Evolutionary conservation across 1,140 invertebrate genomes (phyloP).

Genomic region (Paralvinella palmiformis): DNA sequence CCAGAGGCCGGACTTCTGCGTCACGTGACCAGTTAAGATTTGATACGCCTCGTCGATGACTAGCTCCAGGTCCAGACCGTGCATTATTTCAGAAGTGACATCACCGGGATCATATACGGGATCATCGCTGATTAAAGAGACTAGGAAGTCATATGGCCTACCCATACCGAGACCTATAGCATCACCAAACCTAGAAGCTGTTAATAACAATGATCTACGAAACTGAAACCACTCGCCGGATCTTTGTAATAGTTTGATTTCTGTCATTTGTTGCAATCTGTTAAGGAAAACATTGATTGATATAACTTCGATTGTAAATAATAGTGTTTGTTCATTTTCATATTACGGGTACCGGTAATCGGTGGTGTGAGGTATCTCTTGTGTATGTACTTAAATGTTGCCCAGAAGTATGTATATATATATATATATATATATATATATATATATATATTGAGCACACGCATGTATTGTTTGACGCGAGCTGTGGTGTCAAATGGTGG

Average conservation of each 20-base stretch:
- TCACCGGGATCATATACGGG: conserved; percentile 13
- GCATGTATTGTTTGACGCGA: too few species aligned
- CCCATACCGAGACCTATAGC: conserved; percentile 31
- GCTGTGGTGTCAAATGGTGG: too few species aligned
- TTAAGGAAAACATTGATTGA: too few species aligned
- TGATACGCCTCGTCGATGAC: conserved; percentile 29
- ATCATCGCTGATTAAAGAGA: conserved; percentile 24
- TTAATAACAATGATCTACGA: conserved; percentile 24
- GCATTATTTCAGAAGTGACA: not conserved
- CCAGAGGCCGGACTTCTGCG: conserved; percentile 28
- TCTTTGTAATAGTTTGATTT: conserved; percentile 30
- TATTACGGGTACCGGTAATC: too few species aligned
- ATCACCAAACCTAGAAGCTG: conserved; percentile 33
- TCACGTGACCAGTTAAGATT: conserved; percentile 18
- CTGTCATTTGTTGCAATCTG: too few species aligned
- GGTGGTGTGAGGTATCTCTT: too few species aligned
- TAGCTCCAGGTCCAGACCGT: conserved; percentile 24
- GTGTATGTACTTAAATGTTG: too few species aligned
- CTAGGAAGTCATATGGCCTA: conserved; percentile 30
- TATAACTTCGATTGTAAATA: too few species aligned
- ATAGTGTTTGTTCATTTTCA: too few species aligned
- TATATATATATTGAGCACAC: too few species aligned
- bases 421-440: too few species aligned
- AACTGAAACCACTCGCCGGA: conserved; percentile 29
- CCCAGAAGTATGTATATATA: too few species aligned